phyloP scores from a whole-genome alignment of 2,888 invertebrate species.

The Cheilosia pagana region DNA sequence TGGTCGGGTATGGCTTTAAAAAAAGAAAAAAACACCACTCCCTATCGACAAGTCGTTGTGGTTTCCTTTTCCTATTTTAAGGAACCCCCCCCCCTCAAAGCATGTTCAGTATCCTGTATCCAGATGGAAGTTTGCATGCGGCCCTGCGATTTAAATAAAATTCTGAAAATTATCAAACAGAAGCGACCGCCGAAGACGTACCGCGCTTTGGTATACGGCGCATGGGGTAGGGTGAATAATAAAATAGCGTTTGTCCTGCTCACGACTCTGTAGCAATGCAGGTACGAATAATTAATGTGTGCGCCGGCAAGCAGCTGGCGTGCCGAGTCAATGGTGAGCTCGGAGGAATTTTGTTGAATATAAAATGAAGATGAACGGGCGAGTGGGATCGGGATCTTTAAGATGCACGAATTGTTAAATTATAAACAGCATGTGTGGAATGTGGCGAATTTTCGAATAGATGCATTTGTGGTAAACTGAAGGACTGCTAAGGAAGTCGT shows the following conservation, averaged over 20 bases:
- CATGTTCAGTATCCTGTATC: no score
- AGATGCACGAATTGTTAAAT: slow-evolving; percentile 2
- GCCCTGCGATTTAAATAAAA: slow-evolving; percentile 7
- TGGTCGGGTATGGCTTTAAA: neutral
- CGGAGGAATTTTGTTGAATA: neutral
- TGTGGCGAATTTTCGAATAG: neutral
- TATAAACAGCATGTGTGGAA: neutral
- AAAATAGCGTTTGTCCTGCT: neutral
- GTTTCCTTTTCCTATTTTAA: neutral
- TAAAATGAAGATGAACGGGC: neutral
- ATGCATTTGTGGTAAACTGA: neutral
- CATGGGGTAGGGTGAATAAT: neutral
- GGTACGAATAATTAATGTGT: slow-evolving; percentile 11
- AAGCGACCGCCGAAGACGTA: neutral
- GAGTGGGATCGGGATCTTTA: neutral
- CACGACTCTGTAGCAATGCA: slow-evolving; percentile 4
- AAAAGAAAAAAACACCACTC: neutral
- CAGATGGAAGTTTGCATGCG: neutral
- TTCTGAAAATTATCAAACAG: slow-evolving; percentile 3
- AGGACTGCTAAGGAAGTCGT: neutral
- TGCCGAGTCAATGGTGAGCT: neutral
- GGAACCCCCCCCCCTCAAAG: neutral
- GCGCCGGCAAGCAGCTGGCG: neutral
- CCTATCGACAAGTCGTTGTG: slow-evolving; percentile 4
- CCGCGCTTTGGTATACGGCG: no score